Conservation (phyloP, 1,140 invertebrate species). For the Drosophila kanapiae region DNA sequence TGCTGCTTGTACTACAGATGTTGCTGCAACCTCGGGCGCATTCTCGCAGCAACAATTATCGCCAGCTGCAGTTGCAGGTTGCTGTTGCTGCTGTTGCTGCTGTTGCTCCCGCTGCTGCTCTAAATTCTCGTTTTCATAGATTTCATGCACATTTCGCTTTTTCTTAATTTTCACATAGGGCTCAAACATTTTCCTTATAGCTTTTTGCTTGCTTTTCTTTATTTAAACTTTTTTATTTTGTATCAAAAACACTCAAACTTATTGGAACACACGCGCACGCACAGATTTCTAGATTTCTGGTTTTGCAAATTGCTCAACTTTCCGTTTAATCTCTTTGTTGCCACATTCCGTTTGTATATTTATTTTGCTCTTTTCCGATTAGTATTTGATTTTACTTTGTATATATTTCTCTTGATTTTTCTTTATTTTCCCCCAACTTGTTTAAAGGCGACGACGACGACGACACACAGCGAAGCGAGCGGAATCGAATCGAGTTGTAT, state of each 20-base stretch:
- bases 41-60: constrained; percentile 82
- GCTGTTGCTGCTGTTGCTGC: constrained; percentile 48
- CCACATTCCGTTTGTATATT: constrained; percentile 49
- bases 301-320: constrained; percentile 59
- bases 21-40: constrained; percentile 47
- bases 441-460: constrained; percentile 4
- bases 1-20: constrained; percentile 20
- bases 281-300: constrained; percentile 19
- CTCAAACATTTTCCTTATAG: constrained; percentile 81
- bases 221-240: constrained; percentile 8
- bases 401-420: constrained; percentile 44
- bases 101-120: constrained; percentile 57
- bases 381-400: constrained; percentile 39
- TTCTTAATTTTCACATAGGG: constrained; percentile 85
- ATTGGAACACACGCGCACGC: constrained; percentile 15
- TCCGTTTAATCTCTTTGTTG: constrained; percentile 55
- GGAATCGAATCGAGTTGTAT: constrained; percentile 11
- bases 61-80: constrained; percentile 37
- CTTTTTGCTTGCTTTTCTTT: constrained; percentile 38
- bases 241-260: constrained; percentile 43
- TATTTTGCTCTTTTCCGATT: constrained; percentile 33
- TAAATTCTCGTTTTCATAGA: constrained; percentile 79
- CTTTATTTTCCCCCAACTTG: constrained; percentile 12
- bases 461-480: constrained; percentile 12
- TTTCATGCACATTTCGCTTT: constrained; percentile 82